These are phyloP conservation scores for Tridacna crocea DNA, from an alignment of 2,888 invertebrate genomes.

Conservation along the genomic window DNA sequence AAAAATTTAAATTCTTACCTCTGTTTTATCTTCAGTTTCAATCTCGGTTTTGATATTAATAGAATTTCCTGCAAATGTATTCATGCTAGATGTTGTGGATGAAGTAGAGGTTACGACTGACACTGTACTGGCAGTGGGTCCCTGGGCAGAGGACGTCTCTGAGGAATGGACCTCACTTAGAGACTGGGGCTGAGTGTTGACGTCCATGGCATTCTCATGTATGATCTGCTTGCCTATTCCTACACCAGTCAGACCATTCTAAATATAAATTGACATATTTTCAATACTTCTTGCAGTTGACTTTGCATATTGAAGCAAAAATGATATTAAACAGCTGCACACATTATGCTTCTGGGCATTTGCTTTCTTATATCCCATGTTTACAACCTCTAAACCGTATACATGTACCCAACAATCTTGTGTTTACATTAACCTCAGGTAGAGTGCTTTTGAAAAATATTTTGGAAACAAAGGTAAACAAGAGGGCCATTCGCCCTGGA, in stretches of 20 bases:
- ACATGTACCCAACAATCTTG: too few species aligned
- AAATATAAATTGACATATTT: too few species aligned
- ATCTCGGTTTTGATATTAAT: slow-evolving; percentile 71
- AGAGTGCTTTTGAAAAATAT: too few species aligned
- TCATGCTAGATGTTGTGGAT: slow-evolving; percentile 82
- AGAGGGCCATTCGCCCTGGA: too few species aligned
- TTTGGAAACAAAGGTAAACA: too few species aligned
- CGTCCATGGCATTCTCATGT: slow-evolving; percentile 55
- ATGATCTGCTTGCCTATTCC: slow-evolving; percentile 55
- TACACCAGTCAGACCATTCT: slow-evolving; percentile 19
- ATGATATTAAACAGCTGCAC: too few species aligned
- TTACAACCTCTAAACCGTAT: too few species aligned
- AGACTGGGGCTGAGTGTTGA: slow-evolving; percentile 64
- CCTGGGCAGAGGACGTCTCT: slow-evolving; percentile 60
- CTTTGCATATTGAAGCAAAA: too few species aligned
- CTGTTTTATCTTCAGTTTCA: slow-evolving; percentile 73
- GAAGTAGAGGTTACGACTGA: slow-evolving; percentile 62
- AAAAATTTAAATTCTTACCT: slow-evolving; percentile 54
- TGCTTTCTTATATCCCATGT: too few species aligned
- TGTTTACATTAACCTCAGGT: too few species aligned
- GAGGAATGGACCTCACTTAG: slow-evolving; percentile 66
- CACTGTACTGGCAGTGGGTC: slow-evolving; percentile 54
- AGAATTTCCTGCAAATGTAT: slow-evolving; percentile 61
- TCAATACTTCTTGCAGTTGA: too few species aligned
- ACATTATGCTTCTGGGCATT: too few species aligned